Conservation (phyloP, 2,888 invertebrate species). For the Reticulitermes lucifugus region DNA sequence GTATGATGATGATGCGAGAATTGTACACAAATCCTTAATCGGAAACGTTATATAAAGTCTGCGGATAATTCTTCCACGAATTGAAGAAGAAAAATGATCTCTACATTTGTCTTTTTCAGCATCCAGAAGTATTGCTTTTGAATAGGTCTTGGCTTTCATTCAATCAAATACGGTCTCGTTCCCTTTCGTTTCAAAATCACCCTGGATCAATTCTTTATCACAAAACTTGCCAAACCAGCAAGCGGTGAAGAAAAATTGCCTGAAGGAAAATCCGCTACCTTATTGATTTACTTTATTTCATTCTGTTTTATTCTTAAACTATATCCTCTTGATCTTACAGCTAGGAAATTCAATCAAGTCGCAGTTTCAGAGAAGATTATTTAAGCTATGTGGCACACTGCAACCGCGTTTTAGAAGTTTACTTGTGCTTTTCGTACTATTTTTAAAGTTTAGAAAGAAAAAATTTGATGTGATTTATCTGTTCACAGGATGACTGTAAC, state of each 20-base stretch:
- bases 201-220: not conserved
- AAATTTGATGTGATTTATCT: too few species aligned
- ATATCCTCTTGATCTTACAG: not conserved
- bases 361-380: not conserved
- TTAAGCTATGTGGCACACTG: not conserved
- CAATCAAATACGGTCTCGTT: not conserved
- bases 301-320: not conserved
- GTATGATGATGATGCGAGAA: not conserved
- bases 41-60: not conserved
- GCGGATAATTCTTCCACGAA: not conserved
- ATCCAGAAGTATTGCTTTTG: not conserved
- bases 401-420: not conserved
- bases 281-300: not conserved
- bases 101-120: not conserved
- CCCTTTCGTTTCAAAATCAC: not conserved
- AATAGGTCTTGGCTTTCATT: not conserved
- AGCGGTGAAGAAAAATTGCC: slow-evolving; percentile 19
- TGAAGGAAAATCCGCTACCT: not conserved
- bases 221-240: slow-evolving; percentile 8
- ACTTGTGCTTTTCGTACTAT: too few species aligned
- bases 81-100: not conserved
- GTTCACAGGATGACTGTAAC: too few species aligned
- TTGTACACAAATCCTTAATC: not conserved
- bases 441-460: too few species aligned
- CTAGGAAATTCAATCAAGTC: not conserved